A percentile compares a stretch with the other conserved stretches of the same genome.
phyloP scores from a whole-genome alignment of 1,140 invertebrate species.

The Andrena cerasifolii region DNA sequence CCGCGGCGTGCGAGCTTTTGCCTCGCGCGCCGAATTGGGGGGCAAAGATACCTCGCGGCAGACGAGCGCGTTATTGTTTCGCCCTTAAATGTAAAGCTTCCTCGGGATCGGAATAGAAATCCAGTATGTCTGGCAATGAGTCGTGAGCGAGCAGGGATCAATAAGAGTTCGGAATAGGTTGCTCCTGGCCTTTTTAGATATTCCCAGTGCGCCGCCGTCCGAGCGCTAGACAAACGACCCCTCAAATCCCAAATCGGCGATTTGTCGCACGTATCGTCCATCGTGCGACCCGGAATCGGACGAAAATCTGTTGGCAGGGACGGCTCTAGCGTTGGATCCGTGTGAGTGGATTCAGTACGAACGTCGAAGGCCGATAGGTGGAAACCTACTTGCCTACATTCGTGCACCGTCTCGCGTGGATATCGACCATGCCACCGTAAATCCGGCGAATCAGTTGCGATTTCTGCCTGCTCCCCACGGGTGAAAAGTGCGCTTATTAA shows the following conservation, averaged over 20 bases:
- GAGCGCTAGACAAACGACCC: background rate
- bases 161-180: background rate
- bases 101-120: background rate
- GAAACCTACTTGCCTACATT: slow-evolving; percentile 70
- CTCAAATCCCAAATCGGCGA: slow-evolving; percentile 27
- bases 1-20: background rate
- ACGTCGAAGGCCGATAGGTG: slow-evolving; percentile 43
- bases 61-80: background rate
- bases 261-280: slow-evolving; percentile 23
- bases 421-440: slow-evolving; percentile 28
- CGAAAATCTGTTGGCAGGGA: slow-evolving; percentile 30
- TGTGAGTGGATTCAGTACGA: slow-evolving; percentile 34
- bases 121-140: too few relatives aligned
- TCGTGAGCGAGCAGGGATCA: background rate
- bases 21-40: too few relatives aligned
- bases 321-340: slow-evolving; percentile 27
- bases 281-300: slow-evolving; percentile 33
- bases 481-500: background rate
- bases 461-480: background rate
- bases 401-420: slow-evolving; percentile 22
- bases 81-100: too few relatives aligned
- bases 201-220: background rate
- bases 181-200: slow-evolving; percentile 23
- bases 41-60: background rate
- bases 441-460: background rate